phyloP scores from a whole-genome alignment of 2,888 invertebrate species.

The Lasioglossum oenotherae region DNA sequence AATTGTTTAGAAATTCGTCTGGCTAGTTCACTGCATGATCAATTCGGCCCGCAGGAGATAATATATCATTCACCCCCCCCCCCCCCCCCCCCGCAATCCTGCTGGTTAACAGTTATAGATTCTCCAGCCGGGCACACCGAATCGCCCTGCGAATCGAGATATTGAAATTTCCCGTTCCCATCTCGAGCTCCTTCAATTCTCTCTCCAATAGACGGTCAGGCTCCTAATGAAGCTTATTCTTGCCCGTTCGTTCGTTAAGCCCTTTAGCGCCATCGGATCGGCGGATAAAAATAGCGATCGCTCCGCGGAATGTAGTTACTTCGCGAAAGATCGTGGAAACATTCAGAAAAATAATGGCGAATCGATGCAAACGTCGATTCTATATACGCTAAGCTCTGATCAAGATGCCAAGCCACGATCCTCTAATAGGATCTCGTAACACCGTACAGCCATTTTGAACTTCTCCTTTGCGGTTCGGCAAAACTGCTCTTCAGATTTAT shows the following conservation, averaged over 20 bases:
- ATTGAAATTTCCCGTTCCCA: neutral
- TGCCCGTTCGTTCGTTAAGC: constrained; percentile 25
- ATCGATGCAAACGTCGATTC: neutral
- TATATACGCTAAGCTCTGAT: neutral
- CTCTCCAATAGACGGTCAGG: neutral
- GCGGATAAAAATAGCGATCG: constrained; percentile 13
- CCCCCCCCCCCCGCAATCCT: neutral
- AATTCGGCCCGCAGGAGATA: neutral
- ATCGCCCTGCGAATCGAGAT: neutral
- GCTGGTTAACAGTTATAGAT: neutral
- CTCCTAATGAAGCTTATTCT: constrained; percentile 20
- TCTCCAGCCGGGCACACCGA: neutral
- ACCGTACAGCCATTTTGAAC: neutral
- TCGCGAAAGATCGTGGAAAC: neutral
- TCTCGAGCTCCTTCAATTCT: neutral
- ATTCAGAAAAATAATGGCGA: constrained; percentile 15
- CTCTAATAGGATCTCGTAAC: neutral
- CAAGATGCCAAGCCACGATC: neutral
- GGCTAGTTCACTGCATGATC: neutral
- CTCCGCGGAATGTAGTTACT: neutral
- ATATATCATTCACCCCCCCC: neutral
- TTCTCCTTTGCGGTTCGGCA: neutral
- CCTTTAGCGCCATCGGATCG: neutral
- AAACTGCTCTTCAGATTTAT: neutral
- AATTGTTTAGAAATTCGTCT: constrained; percentile 3